Base-by-base conservation (phyloP, 2,888 invertebrate genomes). In the Nephrotoma flavescens region DNA sequence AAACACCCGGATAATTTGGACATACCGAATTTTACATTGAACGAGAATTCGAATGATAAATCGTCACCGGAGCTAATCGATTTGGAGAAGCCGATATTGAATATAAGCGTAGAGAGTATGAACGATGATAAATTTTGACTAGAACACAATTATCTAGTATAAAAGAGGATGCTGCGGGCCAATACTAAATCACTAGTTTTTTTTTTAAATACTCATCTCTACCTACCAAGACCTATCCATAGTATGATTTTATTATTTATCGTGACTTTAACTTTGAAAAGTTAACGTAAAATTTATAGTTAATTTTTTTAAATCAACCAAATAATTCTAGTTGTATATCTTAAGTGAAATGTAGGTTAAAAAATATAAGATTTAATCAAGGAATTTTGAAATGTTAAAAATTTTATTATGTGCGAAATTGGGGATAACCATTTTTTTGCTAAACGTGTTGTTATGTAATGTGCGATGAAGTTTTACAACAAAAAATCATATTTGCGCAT, bases 81-180 rank as follows among this genome's bases (percentile, higher is more conserved):
- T 87, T 88, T 92, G 86, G 91, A 92, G 84, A 92, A 91, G 87
- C 90, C 91, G 47, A 88, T 92, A 87, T 87, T 90, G 88, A 88
- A 89, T 87, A 91, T 91, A 41, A 86, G 42, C 12, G 41, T 87
- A 6, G 84, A 84, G 42, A 42, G 41, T 84, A 42, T 84, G 42
- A 41, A 84, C 42, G 42, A 42, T 42, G 84, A 84, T 5, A 42
- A 84, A 5, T 84, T 84, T 84, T 84, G 42, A 84, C 84, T 42
- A 84, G 42, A 84, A 84, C 71, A 71, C 71, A 71, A 71, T 71
- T 71, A 71, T 71, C 71, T 71, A 4, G 71, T 71, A n/a, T 71
- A 71, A 71, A 44, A 6, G 31, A 31, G 44, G 71, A 1, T 12
- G 3, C 12, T 47, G 47, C 44, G 47, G 4, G 12, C 12, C 47